Evolutionary conservation across 2,113 vertebrate genomes (phyloP), one percentile per base, ranked within the genome.

Genomic region (Collichthys lucidus): DNA sequence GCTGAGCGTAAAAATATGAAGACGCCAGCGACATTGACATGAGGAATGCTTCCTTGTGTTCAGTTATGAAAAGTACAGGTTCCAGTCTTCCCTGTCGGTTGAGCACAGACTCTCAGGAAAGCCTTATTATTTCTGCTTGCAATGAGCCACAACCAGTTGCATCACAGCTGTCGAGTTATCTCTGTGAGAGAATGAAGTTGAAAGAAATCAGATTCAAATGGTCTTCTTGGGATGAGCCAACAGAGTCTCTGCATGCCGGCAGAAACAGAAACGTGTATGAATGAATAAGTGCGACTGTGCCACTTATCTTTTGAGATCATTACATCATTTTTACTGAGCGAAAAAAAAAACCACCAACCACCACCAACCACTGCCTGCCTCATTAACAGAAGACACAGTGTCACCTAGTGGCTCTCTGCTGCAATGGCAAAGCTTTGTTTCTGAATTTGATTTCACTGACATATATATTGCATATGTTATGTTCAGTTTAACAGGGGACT

Each of bases 361-460:
- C 26, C 26, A 26, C 9, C 29, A 63, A 3, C 29, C 62, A 57
- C 16, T 19, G 4, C 55, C 7, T 40, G 35, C 19, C 35, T 81
- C 42, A 19, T 78, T 22, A n/a, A 52, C 40, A 88, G 82, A 80
- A 59, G 83, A 29, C 72, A 85, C 59, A 88, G 87, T 82, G 87
- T 14, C 92, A 86, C 75, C 92, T 81, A 83, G 88, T 91, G 93
- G 86, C 52, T 46, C 1, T 6, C 10, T 56, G 9, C 0, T 79
- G 80, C 16, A 83, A 53, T n/a, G 81, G 42, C 81, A 85, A 17
- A 11, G n/a, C 14, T 26, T 67, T 55, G 20, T 47, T 55, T 69
- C 6, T 26, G 6, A 10, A 2, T 50, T 15, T 17, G 1, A 59
- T n/a, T 7, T 62, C 42, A 49, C 24, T 63, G 24, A 67, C 0